Conservation (phyloP, 1,140 invertebrate species). For the Neotoxoptera formosana region DNA sequence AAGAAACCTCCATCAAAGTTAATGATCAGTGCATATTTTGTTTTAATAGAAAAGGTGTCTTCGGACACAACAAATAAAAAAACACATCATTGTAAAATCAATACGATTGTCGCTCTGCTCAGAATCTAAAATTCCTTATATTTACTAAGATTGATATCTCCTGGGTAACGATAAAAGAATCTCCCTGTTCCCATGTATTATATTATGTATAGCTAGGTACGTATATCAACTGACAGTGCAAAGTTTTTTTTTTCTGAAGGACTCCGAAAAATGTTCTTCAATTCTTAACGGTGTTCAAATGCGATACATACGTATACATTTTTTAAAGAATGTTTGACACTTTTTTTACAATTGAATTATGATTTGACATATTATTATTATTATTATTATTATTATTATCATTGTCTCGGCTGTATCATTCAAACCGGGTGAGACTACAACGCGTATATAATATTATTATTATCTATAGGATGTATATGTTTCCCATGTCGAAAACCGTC, state of each 20-base stretch:
- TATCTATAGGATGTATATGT: not conserved
- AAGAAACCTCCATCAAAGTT: too few relatives aligned
- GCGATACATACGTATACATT: not conserved
- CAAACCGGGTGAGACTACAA: not conserved
- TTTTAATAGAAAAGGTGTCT: too few relatives aligned
- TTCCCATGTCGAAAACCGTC: slow-evolving; percentile 36
- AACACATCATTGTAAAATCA: too few relatives aligned
- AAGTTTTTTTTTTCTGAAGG: not conserved
- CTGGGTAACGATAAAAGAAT: not conserved
- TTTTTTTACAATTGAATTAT: slow-evolving; percentile 14
- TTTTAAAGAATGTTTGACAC: not conserved
- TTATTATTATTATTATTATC: not conserved
- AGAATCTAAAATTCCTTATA: not conserved
- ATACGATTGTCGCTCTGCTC: too few relatives aligned
- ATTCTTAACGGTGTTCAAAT: not conserved
- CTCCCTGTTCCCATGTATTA: too few relatives aligned
- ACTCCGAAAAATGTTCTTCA: not conserved
- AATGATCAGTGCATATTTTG: too few relatives aligned
- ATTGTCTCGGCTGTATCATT: not conserved
- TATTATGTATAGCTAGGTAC: too few relatives aligned
- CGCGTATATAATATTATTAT: not conserved
- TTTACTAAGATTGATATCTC: not conserved
- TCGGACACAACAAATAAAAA: too few relatives aligned
- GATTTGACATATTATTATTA: not conserved
- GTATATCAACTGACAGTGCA: not conserved